phyloP scores from a whole-genome alignment of 2,888 invertebrate genomes.

The Stenolophus ochropezus region DNA sequence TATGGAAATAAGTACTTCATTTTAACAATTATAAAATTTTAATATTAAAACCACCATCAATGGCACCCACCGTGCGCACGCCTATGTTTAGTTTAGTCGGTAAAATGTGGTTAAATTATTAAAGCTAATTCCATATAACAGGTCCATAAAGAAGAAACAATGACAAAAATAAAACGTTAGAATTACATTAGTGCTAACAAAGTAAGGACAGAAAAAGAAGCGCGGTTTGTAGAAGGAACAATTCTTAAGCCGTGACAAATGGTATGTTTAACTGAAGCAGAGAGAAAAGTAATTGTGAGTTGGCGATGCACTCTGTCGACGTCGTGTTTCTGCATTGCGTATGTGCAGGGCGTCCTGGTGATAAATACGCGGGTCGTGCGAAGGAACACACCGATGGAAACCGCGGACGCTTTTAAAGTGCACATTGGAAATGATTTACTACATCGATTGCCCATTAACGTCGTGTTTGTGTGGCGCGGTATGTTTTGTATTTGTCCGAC shows the following conservation, averaged over 20 bases:
- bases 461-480: constrained; percentile 52
- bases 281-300: constrained; percentile 39
- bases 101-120: too few species aligned
- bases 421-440: constrained; percentile 58
- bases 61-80: too few species aligned
- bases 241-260: constrained; percentile 22
- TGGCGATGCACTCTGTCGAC: constrained; percentile 21
- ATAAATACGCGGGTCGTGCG: constrained; percentile 53
- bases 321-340: constrained; percentile 50
- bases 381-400: constrained; percentile 30
- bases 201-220: constrained; percentile 18
- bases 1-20: too few species aligned
- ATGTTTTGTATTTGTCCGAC: constrained; percentile 55
- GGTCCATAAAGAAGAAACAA: too few species aligned
- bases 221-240: background rate
- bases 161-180: constrained; percentile 2
- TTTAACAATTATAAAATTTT: too few species aligned
- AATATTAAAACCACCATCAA: too few species aligned
- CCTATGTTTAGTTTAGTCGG: too few species aligned
- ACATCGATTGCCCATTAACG: constrained; percentile 58
- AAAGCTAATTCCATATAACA: too few species aligned
- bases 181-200: constrained; percentile 35
- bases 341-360: constrained; percentile 46
- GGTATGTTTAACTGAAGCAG: constrained; percentile 38
- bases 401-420: constrained; percentile 52